Evolutionary conservation across 2,797 vertebrate species (phyloP), one percentile per base, ranked within the genome.

Genomic region (Eupleurogrammus muticus): DNA sequence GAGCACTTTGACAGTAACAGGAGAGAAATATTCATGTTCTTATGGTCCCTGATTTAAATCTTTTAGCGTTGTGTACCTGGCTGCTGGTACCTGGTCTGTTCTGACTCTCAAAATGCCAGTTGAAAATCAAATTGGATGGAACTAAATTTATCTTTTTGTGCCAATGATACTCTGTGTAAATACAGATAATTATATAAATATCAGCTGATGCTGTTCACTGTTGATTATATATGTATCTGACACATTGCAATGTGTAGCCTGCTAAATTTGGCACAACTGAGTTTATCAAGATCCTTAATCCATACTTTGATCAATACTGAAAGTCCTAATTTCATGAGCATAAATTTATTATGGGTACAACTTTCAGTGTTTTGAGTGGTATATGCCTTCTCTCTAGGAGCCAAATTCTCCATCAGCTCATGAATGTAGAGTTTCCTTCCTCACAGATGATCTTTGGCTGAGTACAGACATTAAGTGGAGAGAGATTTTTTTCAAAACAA

Each of bases 1-100:
- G 56, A 58, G 5, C n/a, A 57, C 14, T 28, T 46, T 46, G 48
- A 35, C 17, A 28, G 62, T 53, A 46, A 32, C 38, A 52, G 16
- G 7, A 11, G 35, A 36, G 35, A 36, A 36, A 36, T 1, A 46
- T 48, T 44, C n/a, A 44, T 17, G 16, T 7, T 17, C 6, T 44
- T 16, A 17, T 44, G 40, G 16, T n/a, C 16, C 40, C 16, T 6
- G 17, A 17, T 44, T 6, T 44, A 16, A 44, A 44, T 44, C 40
- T 44, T 44, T 44, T 17, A 44, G 16, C 16, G 17, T 17, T 44
- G 40, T 16, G 16, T 44, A 6, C 38, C 38, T 44, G 40, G 14
- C 38, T 16, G 14, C 14, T 16, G 16, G n/a, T n/a, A n/a, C n/a
- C n/a, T n/a, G 17, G 16, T 44, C 40, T 16, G 6, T 2, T 44